Base-by-base conservation (phyloP, 2,888 invertebrate genomes). In the Vesta saturnalis region DNA sequence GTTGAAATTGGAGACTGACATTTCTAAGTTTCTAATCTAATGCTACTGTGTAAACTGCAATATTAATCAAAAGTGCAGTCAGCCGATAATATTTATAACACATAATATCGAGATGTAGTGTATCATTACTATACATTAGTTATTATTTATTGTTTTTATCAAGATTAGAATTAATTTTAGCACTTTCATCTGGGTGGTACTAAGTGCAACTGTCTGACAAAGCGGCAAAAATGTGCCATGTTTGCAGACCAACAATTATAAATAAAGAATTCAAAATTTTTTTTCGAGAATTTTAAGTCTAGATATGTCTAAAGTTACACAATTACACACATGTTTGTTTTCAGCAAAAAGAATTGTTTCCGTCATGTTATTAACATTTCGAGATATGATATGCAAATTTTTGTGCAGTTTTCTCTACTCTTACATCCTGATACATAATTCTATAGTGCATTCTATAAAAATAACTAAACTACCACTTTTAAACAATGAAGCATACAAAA, bases 401-500 rank as follows among this genome's bases (percentile, higher is more conserved):
- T 47, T 43, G 52, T 61, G 55, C 63, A 63, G 16, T 21, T 35
- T 56, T 63, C 23, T 64, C 19, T 10, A 14, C 19, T 12, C 54
- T 58, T 59, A 39, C 23, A 30, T 49, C 43, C 16, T 18, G n/a
- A 54, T 65, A 30, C 55, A 55, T 65, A 65, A 65, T 65, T 55
- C 23, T 46, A 55, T 55, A 60, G 54, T 60, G 60, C 65, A 60
- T 65, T 60, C 30, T 23, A 55, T 10, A 16, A 49, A 60, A 16
- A 68, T 54, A 56, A 68, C 56, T 47, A 59, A 67, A 67, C 62
- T 67, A 64, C 54, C 15, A 57, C 54, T 67, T 55, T 56, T 66
- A 60, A 58, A 65, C 69, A 55, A 69, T 62, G 74, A 65, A 62
- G 54, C 61, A 69, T 68, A 39, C 60, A 60, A 73, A 78, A 79